Conservation (phyloP, 2,888 invertebrate genomes). For the Tenthredo livida region DNA sequence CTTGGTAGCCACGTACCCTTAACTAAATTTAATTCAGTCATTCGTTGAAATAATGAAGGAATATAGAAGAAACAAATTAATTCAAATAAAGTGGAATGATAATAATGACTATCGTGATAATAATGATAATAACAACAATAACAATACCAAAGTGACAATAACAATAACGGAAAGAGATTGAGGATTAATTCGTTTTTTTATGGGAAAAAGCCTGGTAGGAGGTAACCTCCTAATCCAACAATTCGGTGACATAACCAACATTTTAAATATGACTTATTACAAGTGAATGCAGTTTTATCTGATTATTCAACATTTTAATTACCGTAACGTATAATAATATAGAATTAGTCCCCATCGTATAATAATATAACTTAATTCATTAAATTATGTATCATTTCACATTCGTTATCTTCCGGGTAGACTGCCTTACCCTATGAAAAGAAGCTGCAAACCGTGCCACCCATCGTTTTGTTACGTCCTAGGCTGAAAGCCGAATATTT, state of each 20-base stretch:
- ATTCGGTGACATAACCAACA: neutral
- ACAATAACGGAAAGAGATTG: slow-evolving; percentile 9
- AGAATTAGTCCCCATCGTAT: no score
- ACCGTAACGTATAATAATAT: neutral
- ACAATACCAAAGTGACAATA: neutral
- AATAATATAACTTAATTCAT: neutral
- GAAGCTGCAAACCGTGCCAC: neutral
- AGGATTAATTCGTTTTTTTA: neutral
- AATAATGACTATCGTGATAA: neutral
- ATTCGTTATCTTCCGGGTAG: neutral
- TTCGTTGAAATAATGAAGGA: neutral
- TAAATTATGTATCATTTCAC: neutral
- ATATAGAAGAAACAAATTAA: neutral
- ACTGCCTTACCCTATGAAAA: neutral
- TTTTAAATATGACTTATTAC: neutral
- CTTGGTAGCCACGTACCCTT: neutral
- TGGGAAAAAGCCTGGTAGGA: neutral
- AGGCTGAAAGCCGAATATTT: no score
- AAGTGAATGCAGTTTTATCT: neutral
- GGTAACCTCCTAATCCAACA: neutral
- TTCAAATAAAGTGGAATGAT: slow-evolving; percentile 16
- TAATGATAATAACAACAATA: slow-evolving; percentile 16
- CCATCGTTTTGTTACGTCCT: no score
- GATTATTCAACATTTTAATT: neutral
- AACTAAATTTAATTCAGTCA: slow-evolving; percentile 3